Conservation (phyloP, 92 coral and sea anemone species). For the Muricea muricata region DNA sequence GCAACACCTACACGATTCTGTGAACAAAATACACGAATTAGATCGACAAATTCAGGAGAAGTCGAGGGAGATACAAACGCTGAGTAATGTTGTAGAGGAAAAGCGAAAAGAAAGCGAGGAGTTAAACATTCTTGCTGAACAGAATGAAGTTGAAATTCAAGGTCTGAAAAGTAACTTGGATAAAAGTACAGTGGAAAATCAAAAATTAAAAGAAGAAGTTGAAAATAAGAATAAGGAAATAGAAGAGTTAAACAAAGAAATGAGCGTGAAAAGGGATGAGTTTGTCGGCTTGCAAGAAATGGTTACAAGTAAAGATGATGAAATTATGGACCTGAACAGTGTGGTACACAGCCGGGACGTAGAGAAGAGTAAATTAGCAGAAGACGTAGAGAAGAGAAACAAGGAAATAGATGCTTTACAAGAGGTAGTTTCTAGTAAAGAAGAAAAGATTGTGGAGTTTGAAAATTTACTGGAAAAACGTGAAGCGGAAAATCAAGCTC, state of each 20-base stretch:
- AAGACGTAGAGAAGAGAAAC: not conserved
- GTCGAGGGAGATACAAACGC: not conserved
- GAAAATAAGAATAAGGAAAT: not conserved
- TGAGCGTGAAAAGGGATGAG: constrained; percentile 66
- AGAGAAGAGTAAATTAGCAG: not conserved
- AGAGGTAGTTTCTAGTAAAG: constrained; percentile 27
- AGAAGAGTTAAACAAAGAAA: constrained; percentile 47
- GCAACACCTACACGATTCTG: constrained; percentile 3
- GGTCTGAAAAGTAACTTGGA: not conserved
- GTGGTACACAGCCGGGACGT: not conserved
- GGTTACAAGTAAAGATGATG: not conserved
- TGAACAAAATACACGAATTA: not conserved
- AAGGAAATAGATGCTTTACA: constrained; percentile 56
- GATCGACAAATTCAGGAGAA: not conserved
- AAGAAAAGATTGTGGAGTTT: not conserved
- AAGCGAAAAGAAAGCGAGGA: constrained; percentile 22
- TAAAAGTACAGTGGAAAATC: not conserved
- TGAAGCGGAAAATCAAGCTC: not conserved
- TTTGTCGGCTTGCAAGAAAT: constrained; percentile 57
- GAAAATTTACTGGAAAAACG: not conserved
- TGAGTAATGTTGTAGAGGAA: constrained; percentile 37
- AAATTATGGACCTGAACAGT: not conserved
- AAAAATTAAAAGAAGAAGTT: constrained; percentile 16
- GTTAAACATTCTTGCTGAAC: not conserved
- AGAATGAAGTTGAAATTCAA: not conserved